Evolutionary conservation across 2,888 invertebrate species (phyloP).

Genomic region (Oscheius sp.): DNA sequence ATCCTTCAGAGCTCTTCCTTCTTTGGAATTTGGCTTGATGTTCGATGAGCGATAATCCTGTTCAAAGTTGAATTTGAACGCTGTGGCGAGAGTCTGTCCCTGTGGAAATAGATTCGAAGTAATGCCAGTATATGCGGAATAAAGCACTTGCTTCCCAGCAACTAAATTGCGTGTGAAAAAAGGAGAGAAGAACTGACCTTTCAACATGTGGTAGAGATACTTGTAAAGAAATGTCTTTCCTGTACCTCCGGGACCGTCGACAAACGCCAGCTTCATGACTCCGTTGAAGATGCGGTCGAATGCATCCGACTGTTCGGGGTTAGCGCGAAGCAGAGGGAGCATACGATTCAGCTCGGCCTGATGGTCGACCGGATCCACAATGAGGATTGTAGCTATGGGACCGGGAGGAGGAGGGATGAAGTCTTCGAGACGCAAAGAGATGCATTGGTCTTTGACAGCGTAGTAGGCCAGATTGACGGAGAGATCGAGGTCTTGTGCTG

Average conservation of each 20-base stretch:
- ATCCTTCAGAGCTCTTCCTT: slow-evolving; percentile 11
- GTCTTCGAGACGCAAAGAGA: too few species aligned
- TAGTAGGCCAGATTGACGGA: too few species aligned
- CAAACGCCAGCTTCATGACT: background rate
- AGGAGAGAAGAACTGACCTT: background rate
- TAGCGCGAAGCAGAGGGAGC: background rate
- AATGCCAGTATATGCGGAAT: too few species aligned
- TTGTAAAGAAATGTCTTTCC: slow-evolving; percentile 24
- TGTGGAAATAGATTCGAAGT: slow-evolving; percentile 39
- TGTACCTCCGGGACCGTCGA: slow-evolving; percentile 26
- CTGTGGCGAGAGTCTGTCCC: slow-evolving; percentile 37
- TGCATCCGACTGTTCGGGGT: background rate
- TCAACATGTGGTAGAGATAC: too few species aligned
- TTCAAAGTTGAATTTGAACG: slow-evolving; percentile 2
- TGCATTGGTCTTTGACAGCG: too few species aligned
- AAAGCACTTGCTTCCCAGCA: too few species aligned
- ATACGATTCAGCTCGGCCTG: background rate
- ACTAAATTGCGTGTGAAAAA: too few species aligned
- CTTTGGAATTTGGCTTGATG: slow-evolving; percentile 19
- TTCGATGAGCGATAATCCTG: background rate
- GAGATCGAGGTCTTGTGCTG: too few species aligned
- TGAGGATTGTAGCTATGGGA: slow-evolving; percentile 10
- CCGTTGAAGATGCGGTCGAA: background rate
- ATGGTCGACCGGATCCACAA: background rate
- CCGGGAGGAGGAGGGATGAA: too few species aligned